Evolutionary conservation across 2,797 vertebrate species (phyloP).

Genomic region (Enteromius paludinosus): DNA sequence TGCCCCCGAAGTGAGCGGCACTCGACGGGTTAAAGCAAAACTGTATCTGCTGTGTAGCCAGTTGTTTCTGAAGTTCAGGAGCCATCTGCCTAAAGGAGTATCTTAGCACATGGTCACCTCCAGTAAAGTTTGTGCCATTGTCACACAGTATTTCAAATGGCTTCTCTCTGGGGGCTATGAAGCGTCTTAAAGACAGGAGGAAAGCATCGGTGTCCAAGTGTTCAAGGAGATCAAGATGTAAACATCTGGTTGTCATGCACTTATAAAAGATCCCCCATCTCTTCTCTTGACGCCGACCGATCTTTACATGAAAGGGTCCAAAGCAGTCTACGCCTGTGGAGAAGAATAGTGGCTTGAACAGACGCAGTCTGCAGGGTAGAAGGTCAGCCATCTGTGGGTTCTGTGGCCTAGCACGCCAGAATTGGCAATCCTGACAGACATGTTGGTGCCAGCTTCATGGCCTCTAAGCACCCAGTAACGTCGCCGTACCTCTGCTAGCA

Average conservation of each 20-base stretch:
- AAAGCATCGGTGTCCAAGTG: background rate
- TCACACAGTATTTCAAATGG: too few species aligned
- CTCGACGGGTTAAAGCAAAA: background rate
- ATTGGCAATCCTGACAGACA: background rate
- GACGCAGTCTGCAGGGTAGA: background rate
- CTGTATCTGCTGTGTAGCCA: background rate
- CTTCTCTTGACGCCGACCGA: background rate
- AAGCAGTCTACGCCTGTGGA: slow-evolving; percentile 2
- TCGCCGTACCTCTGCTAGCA: background rate
- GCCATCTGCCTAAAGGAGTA: too few species aligned
- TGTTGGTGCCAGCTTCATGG: background rate
- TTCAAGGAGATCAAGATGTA: background rate
- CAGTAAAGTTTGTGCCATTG: too few species aligned
- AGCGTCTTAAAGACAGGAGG: too few species aligned
- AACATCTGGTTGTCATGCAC: background rate
- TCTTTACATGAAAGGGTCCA: background rate
- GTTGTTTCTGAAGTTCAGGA: background rate
- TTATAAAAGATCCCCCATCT: background rate
- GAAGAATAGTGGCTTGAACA: background rate
- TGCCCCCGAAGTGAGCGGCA: background rate
- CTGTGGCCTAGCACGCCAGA: background rate
- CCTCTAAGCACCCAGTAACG: background rate
- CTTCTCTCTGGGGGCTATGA: too few species aligned
- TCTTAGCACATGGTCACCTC: too few species aligned
- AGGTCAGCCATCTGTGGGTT: background rate